These are phyloP conservation scores for Pachypeltis micranthus DNA, from an alignment of 1,140 invertebrate genomes.

Conservation along the genomic window DNA sequence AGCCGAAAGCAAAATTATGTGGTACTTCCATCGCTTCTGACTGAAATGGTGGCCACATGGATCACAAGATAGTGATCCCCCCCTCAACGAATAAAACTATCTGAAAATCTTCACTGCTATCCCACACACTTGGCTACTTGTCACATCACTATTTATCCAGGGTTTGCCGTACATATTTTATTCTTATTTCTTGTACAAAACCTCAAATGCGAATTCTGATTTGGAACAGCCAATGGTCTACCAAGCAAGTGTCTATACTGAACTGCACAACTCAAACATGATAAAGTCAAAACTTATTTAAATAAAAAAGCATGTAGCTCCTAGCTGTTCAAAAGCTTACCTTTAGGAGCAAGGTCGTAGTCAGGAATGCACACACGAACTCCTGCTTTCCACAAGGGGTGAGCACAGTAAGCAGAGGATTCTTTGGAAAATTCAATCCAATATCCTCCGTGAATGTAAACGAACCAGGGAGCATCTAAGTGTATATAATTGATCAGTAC, in stretches of 20 bases:
- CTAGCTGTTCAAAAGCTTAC: conserved; percentile 31
- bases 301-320: not conserved
- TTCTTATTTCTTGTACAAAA: not conserved
- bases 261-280: not conserved
- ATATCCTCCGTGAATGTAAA: conserved; percentile 72
- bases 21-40: too few species aligned
- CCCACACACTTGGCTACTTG: too few species aligned
- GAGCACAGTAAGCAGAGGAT: conserved; percentile 47
- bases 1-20: too few species aligned
- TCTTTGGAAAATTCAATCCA: conserved; percentile 61
- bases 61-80: too few species aligned
- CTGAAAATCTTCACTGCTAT: too few species aligned
- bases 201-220: too few species aligned
- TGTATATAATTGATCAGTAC: not conserved
- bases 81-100: too few species aligned
- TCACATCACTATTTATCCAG: too few species aligned
- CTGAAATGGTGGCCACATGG: too few species aligned
- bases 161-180: too few species aligned
- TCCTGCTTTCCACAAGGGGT: conserved; percentile 45
- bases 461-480: conserved; percentile 55
- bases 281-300: too few species aligned
- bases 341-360: conserved; percentile 62
- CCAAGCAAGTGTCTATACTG: not conserved
- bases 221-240: too few species aligned
- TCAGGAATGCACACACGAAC: conserved; percentile 56